Conservation (phyloP, 2,797 vertebrate species). For the Meriones psammophilus region DNA sequence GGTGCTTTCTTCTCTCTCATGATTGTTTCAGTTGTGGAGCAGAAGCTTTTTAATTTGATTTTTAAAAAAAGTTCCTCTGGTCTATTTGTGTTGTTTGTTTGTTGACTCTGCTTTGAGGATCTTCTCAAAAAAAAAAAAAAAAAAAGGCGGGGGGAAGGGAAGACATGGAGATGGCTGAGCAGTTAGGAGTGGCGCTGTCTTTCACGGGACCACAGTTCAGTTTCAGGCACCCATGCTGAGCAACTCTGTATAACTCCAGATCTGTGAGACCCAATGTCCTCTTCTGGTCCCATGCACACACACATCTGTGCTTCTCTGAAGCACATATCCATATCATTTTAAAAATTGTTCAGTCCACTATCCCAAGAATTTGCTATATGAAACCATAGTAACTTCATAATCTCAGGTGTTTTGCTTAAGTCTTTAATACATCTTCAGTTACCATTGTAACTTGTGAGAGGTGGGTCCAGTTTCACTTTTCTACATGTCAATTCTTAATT, state of each 20-base stretch:
- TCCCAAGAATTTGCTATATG: background rate
- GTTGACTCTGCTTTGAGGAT: background rate
- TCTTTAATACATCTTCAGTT: background rate
- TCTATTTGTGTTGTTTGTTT: background rate
- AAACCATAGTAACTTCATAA: background rate
- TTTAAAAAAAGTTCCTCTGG: background rate
- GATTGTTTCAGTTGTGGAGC: background rate
- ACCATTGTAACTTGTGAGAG: background rate
- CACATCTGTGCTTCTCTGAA: too few relatives aligned
- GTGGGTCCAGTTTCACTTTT: background rate
- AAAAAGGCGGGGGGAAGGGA: background rate
- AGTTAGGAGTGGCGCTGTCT: background rate
- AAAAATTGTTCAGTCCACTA: background rate
- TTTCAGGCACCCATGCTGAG: background rate
- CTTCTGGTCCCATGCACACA: background rate
- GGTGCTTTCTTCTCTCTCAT: background rate
- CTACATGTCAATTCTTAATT: background rate
- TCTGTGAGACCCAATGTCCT: fast-evolving
- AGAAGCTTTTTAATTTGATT: background rate
- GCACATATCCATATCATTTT: background rate
- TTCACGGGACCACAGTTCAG: background rate
- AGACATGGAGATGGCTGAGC: background rate
- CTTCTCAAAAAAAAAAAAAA: background rate
- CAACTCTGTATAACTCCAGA: background rate
- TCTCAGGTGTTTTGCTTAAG: background rate